phyloP scores from a whole-genome alignment of 2,888 invertebrate species.

The Harpagoxenus sublaevis region DNA sequence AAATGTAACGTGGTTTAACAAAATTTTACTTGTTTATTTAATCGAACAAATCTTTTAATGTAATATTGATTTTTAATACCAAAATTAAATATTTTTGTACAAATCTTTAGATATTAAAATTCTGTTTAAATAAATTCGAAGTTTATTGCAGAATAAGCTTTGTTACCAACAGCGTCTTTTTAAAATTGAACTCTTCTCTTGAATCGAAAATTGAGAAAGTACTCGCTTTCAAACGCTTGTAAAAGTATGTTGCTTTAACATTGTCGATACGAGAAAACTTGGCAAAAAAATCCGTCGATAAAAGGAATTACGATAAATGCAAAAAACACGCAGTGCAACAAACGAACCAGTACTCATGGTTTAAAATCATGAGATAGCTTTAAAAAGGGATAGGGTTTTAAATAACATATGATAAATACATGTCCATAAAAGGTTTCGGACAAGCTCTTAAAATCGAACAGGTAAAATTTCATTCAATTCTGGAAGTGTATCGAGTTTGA shows the following conservation, averaged over 20 bases:
- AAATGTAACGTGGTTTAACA: not conserved
- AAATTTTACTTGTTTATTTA: constrained; percentile 3
- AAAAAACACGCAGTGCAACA: no score
- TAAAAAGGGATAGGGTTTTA: not conserved
- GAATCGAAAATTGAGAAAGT: not conserved
- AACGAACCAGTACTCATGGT: not conserved
- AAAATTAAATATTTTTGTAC: not conserved
- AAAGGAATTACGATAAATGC: not conserved
- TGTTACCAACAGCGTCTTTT: not conserved
- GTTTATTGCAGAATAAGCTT: not conserved
- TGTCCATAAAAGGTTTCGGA: not conserved
- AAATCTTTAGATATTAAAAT: constrained; percentile 14
- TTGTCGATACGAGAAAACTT: not conserved
- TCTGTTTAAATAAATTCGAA: not conserved
- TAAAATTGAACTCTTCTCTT: not conserved
- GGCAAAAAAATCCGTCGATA: not conserved
- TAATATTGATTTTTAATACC: constrained; percentile 8
- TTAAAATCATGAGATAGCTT: not conserved
- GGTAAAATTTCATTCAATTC: constrained; percentile 30
- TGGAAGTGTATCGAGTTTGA: constrained; percentile 20
- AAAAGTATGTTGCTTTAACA: not conserved
- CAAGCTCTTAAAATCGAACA: not conserved
- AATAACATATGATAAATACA: constrained; percentile 10
- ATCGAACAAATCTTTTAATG: constrained; percentile 10
- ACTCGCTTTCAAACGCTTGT: not conserved